phyloP scores from a whole-genome alignment of 2,797 vertebrate genomes.

The Alauda arvensis region DNA sequence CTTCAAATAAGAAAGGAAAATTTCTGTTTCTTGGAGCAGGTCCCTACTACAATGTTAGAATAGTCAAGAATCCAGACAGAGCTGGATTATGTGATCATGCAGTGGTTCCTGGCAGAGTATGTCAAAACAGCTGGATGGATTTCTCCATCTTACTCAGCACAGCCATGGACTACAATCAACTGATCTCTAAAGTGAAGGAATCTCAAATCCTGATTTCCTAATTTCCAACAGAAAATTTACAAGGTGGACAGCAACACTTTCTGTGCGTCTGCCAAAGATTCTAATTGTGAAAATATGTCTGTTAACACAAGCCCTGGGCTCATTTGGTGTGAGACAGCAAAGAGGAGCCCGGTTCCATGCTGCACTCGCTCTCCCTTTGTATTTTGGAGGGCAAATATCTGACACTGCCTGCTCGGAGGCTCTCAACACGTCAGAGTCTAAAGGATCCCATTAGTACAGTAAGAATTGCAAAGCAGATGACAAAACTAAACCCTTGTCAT shows the following conservation, averaged over 20 bases:
- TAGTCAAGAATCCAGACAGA: background rate
- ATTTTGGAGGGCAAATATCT: background rate
- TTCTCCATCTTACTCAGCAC: background rate
- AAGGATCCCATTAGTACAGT: background rate
- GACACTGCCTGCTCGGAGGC: background rate
- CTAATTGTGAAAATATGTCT: background rate
- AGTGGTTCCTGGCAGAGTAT: background rate
- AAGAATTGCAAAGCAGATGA: background rate
- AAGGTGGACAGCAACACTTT: background rate
- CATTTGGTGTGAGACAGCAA: background rate
- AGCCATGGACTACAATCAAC: background rate
- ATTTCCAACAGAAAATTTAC: background rate
- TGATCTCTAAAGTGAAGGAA: background rate
- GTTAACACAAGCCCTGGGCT: background rate
- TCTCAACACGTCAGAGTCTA: background rate
- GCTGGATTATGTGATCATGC: background rate
- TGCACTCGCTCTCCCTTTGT: background rate
- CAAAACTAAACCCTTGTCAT: background rate
- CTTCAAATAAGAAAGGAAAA: background rate
- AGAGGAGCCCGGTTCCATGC: background rate
- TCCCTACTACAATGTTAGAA: background rate
- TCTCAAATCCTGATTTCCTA: background rate
- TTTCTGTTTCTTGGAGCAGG: accelerated
- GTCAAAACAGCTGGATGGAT: background rate
- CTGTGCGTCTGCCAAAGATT: background rate